Evolutionary conservation across 2,113 vertebrate genomes (phyloP).

Genomic region (Neogobius melanostomus): DNA sequence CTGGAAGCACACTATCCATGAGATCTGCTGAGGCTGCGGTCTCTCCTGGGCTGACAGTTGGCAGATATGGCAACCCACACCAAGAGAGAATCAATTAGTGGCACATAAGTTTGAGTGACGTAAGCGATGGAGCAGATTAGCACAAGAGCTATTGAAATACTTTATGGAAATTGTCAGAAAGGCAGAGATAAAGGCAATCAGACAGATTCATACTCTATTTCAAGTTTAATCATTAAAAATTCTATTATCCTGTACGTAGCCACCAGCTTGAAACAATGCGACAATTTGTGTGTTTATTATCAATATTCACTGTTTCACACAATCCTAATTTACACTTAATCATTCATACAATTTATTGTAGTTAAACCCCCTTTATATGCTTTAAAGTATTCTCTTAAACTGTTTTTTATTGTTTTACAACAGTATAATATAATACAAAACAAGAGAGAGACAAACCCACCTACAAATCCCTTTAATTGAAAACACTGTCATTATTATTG

Average conservation of each 20-base stretch:
- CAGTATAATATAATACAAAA: no score
- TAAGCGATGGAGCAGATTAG: constrained; percentile 35
- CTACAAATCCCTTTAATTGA: no score
- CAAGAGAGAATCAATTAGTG: constrained; percentile 67
- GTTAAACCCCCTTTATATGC: no score
- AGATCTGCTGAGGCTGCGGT: constrained; percentile 69
- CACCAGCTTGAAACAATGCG: neutral
- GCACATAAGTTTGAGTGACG: constrained; percentile 46
- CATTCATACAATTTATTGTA: no score
- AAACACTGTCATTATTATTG: no score
- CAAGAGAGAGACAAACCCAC: no score
- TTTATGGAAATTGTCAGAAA: constrained; percentile 51
- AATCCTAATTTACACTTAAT: no score
- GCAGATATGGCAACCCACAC: constrained; percentile 48
- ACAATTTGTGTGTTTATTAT: no score
- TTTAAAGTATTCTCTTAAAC: no score
- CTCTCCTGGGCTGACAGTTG: constrained; percentile 57
- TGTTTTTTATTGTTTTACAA: no score
- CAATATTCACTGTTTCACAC: no score
- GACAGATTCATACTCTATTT: constrained; percentile 31
- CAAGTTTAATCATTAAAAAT: constrained; percentile 30
- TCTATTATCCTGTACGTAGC: constrained; percentile 19
- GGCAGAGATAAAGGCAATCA: constrained; percentile 45
- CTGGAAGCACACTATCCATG: constrained; percentile 37
- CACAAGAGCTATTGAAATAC: constrained; percentile 27